phyloP scores from a whole-genome alignment of 2,113 vertebrate genomes.

The Pteronura brasiliensis region DNA sequence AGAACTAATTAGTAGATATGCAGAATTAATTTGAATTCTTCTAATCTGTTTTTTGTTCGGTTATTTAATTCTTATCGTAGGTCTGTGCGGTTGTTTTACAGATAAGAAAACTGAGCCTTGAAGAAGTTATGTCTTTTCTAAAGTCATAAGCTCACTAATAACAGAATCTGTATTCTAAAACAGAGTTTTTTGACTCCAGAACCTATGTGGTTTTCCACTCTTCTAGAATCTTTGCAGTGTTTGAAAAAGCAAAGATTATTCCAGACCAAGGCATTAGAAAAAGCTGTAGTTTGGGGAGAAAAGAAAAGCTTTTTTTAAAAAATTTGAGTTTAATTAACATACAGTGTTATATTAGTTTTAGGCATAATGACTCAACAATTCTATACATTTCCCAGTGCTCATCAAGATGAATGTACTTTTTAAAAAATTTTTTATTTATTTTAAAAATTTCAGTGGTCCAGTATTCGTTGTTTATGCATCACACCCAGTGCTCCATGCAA shows the following conservation, averaged over 20 bases:
- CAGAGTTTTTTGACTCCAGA: not conserved
- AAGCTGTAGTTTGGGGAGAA: not conserved
- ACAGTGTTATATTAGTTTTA: not conserved
- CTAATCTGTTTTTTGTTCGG: not conserved
- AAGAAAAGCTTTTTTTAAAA: not conserved
- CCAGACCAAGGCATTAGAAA: not conserved
- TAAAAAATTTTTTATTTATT: not conserved
- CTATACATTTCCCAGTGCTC: not conserved
- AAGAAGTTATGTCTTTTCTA: not conserved
- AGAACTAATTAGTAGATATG: not conserved
- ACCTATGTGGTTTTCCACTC: not conserved
- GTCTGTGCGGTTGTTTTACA: not conserved
- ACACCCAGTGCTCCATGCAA: too few species aligned
- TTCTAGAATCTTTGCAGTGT: not conserved
- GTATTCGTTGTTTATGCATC: too few species aligned
- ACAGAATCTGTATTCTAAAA: not conserved
- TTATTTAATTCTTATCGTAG: not conserved
- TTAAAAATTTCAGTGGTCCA: too few species aligned
- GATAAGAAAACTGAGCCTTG: not conserved
- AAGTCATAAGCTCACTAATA: not conserved
- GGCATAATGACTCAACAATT: not conserved
- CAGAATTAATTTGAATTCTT: conserved; percentile 29
- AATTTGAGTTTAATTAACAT: not conserved
- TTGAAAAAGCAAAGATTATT: conserved; percentile 12
- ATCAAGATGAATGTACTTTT: not conserved